A percentile compares a stretch with the other conserved stretches of the same genome.
phyloP scores from a whole-genome alignment of 2,113 vertebrate species.

The Notiomystis cincta region DNA sequence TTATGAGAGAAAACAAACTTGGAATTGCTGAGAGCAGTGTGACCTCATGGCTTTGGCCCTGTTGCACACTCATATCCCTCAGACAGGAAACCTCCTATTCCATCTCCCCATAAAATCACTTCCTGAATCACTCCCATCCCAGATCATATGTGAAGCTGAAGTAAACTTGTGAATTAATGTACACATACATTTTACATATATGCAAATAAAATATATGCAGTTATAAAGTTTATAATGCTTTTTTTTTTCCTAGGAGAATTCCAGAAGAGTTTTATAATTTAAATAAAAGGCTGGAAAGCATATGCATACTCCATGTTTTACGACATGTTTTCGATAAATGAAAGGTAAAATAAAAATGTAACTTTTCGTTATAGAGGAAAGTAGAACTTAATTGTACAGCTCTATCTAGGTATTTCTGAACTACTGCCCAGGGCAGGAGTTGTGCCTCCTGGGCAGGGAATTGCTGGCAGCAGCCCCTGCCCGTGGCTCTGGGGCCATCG shows the following conservation, averaged over 20 bases:
- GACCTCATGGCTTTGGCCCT: background rate
- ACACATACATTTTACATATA: background rate
- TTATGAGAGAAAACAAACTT: background rate
- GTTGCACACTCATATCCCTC: background rate
- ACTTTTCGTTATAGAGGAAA: background rate
- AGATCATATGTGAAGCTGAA: background rate
- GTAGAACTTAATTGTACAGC: background rate
- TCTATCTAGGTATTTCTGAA: background rate
- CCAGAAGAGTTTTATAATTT: background rate
- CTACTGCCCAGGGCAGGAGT: background rate
- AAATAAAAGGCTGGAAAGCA: background rate
- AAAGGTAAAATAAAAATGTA: background rate
- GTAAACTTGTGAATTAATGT: background rate
- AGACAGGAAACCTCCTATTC: background rate
- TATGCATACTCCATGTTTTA: background rate
- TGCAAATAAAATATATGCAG: background rate
- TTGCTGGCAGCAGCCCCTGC: background rate
- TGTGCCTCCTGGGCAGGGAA: background rate
- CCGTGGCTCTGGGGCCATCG: background rate
- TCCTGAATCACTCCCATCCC: background rate
- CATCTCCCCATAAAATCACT: background rate
- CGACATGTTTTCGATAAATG: background rate
- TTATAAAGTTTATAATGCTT: background rate
- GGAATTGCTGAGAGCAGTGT: background rate
- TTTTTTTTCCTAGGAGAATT: background rate